Evolutionary conservation across 1,140 invertebrate species (phyloP), one percentile per base, ranked within the genome.

Genomic region (Nasonia giraulti): DNA sequence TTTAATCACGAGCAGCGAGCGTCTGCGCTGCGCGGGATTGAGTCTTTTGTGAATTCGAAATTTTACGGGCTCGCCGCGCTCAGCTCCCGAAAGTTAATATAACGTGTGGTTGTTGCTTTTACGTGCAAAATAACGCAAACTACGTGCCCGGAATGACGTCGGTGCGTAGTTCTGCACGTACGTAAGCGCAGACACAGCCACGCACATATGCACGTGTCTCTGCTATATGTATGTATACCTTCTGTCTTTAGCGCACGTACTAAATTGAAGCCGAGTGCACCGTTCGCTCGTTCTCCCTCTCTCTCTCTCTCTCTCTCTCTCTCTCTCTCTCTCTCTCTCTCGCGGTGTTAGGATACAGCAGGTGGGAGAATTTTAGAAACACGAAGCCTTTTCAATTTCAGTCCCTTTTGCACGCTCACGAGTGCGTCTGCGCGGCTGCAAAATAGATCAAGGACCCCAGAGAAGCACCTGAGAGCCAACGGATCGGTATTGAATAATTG

Each of bases 1-100:
- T 77, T 55, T 55, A 50, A 77, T 50, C n/a, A 27, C 20, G 75
- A 50, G 44, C 44, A 23, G 7, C 3, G 17, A 76, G 20, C 74
- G 2, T 20, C 74, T 11, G 55, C 20, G 55, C 20, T 50, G 37
- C 75, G 6, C n/a, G 17, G 17, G 27, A 62, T 66, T 33, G 27
- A 79, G 77, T 7, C 47, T 31, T 79, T n/a, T 31, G 31, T 79
- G 77, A 79, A 79, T 81, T 81, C 79, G 37, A 81, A 81, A 71
- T 81, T 81, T 71, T 10, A n/a, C 62, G 23, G 23, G 55, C 77
- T 37, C 77, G 12, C 50, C 50, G 31, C 50, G 50, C 55, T 69
- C 50, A 10, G 14, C 5, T 66, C 71, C 10, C 71, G 31, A 80
- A 71, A 81, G 68, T 81, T 71, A 47, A 81, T 80, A 37, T 40